phyloP scores from a whole-genome alignment of 2,113 vertebrate genomes.

The Chaenocephalus aceratus region DNA sequence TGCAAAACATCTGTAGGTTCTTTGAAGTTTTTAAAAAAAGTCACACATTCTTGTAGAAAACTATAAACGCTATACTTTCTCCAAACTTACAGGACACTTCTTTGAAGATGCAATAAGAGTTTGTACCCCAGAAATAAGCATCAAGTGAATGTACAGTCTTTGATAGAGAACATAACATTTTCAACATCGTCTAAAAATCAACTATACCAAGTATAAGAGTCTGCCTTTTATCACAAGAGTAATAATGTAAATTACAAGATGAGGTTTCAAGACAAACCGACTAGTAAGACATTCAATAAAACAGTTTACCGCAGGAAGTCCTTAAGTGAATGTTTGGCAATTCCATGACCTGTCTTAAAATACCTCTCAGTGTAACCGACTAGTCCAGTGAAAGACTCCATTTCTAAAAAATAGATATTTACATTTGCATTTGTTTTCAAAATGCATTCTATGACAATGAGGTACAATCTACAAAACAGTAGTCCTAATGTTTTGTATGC shows the following conservation, averaged over 20 bases:
- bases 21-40: conserved; percentile 22
- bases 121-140: conserved; percentile 21
- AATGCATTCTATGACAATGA: conserved; percentile 19
- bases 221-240: conserved; percentile 5
- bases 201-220: conserved; percentile 30
- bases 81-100: conserved; percentile 26
- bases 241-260: conserved; percentile 18
- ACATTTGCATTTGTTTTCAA: conserved; percentile 50
- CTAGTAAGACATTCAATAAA: conserved; percentile 48
- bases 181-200: conserved; percentile 8
- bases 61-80: conserved; percentile 48
- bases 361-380: conserved; percentile 74
- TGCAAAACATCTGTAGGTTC: conserved; percentile 37
- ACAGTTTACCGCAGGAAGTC: conserved; percentile 30
- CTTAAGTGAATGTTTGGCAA: conserved; percentile 49
- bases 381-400: conserved; percentile 62
- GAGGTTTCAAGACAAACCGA: conserved; percentile 25
- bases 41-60: conserved; percentile 45
- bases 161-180: conserved; percentile 15
- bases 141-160: neutral
- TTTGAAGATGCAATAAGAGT: conserved; percentile 20
- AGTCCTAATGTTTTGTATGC: conserved; percentile 5
- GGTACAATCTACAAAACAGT: conserved; percentile 22
- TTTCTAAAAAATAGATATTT: conserved; percentile 48
- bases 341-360: conserved; percentile 31